These are phyloP conservation scores for Uropsilus gracilis DNA, from an alignment of 2,113 vertebrate genomes.

Conservation along the genomic window DNA sequence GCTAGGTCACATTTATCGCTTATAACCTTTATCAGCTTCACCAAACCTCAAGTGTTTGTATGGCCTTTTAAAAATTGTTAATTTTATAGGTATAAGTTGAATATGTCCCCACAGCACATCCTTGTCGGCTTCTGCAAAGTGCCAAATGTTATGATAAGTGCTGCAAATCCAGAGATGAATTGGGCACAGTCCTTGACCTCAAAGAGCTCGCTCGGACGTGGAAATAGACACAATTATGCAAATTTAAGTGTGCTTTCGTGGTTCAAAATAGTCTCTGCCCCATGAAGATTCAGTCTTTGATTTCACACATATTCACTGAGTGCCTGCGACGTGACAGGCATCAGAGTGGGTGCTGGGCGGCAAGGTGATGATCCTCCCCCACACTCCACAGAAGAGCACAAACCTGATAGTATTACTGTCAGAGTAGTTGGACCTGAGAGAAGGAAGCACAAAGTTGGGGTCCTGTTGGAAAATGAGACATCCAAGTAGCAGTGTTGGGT, in stretches of 20 bases:
- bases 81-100: background rate
- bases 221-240: background rate
- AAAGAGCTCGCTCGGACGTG: background rate
- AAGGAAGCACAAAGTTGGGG: background rate
- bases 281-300: background rate
- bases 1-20: background rate
- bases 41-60: background rate
- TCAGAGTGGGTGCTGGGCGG: background rate
- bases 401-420: background rate
- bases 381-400: accelerated
- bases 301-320: background rate
- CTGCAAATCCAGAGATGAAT: background rate
- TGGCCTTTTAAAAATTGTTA: conserved; percentile 33
- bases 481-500: background rate
- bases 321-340: accelerated
- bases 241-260: background rate
- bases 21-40: background rate
- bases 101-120: background rate
- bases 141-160: background rate
- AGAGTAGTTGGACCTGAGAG: background rate
- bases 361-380: background rate
- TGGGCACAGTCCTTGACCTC: background rate
- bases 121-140: background rate
- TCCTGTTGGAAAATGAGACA: background rate
- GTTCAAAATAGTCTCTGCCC: background rate